Evolutionary conservation across 2,888 invertebrate species (phyloP), one percentile per base, ranked within the genome.

Genomic region (Zonitis immaculata): DNA sequence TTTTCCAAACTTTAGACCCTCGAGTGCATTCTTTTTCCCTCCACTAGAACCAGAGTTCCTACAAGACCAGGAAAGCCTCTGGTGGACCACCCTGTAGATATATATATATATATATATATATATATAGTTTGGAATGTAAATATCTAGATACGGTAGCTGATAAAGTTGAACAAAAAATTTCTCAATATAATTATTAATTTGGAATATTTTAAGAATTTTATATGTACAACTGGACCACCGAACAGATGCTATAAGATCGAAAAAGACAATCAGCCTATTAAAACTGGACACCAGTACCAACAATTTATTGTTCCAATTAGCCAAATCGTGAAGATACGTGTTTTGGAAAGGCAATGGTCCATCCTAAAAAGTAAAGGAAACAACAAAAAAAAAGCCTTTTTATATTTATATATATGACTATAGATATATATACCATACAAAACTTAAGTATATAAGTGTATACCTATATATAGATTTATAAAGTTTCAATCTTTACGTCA

Each of bases 301-400:
- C 77, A 77, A 78, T 78, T 78, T 78, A 78, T 78, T 77, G 78
- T 77, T 71, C 78, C 78, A 78, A 78, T 78, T 78, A 78, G 78
- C 76, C 73, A 76, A 77, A 77, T 77, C 75, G 76, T 72, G 74
- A 73, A 73, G 76, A 75, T 76, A 76, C 76, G 76, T 76, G 76
- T 76, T 73, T 73, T 70, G 75, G 74, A 74, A 73, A 73, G 71
- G 67, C 74, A 75, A 75, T 74, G 73, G 71, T 69, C 71, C 71
- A 57, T 58, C 58, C 58, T 51, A 53, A 39, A 45, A 56, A 58
- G 58, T 51, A 57, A 16, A 47, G 44, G 22, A 48, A 43, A 56
- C 16, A 20, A 12, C 12, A 47, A 47, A 51, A 42, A 47, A 44
- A 49, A 49, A 50, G n/a, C 22, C 26, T 22, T 39, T 16, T n/a